Conservation (phyloP, 1,140 invertebrate species). For the Pseudomyrmex sp. region DNA sequence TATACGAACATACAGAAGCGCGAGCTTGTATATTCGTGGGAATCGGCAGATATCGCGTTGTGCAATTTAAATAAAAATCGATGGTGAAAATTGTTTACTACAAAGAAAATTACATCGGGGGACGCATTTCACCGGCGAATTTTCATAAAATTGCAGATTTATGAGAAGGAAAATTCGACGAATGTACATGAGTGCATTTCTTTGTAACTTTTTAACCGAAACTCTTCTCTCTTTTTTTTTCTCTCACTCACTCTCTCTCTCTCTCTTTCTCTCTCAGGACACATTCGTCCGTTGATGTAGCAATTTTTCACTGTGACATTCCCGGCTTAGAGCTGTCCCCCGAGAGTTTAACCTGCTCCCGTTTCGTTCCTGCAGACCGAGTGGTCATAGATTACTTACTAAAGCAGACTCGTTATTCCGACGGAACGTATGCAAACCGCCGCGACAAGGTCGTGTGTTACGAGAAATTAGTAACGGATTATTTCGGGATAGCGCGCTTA, state of each 20-base stretch:
- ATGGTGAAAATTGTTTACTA: constrained; percentile 19
- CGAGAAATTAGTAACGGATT: constrained; percentile 10
- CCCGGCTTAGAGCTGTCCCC: constrained; percentile 52
- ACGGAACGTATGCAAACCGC: constrained; percentile 10
- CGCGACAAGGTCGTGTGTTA: background rate
- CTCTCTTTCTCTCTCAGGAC: constrained; percentile 35
- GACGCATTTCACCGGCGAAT: background rate
- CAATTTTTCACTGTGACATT: constrained; percentile 59
- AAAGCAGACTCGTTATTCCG: constrained; percentile 35
- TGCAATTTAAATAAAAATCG: constrained; percentile 25
- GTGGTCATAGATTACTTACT: constrained; percentile 58
- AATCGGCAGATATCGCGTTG: constrained; percentile 30
- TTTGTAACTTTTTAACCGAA: constrained; percentile 42
- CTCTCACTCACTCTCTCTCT: background rate
- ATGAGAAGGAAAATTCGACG: constrained; percentile 17
- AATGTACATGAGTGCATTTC: constrained; percentile 38
- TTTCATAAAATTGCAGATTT: background rate
- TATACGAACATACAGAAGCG: background rate
- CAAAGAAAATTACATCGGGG: background rate
- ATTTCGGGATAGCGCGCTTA: no score
- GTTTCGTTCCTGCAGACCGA: constrained; percentile 43
- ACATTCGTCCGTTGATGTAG: constrained; percentile 52
- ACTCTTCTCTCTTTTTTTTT: no score
- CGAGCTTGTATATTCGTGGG: constrained; percentile 40
- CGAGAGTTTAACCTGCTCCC: constrained; percentile 51